Base-by-base conservation (phyloP, 2,888 invertebrate species). In the Halictus ligatus region DNA sequence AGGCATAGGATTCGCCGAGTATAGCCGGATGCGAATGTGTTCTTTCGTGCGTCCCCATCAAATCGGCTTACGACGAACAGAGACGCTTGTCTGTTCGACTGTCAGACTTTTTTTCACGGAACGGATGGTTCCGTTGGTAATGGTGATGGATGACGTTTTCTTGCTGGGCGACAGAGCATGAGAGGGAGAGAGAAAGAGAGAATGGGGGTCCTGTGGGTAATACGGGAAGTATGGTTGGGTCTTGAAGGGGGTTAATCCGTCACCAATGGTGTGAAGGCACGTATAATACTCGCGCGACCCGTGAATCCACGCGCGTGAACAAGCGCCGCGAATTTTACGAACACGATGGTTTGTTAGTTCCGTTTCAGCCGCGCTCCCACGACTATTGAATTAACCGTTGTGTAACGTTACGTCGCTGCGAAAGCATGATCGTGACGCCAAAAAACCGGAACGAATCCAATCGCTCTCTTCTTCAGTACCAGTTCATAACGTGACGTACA, bases 221-320 rank as follows among this genome's bases (percentile, higher is more conserved):
- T 64, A 64, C 60, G 60, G 60, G 60, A 13, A 5, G 35, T 12
- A 12, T 18, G 40, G 21, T 18, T 40, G 21, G 40, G 48, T 60
- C 25, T 48, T 58, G 8, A 60, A 75, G 76, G 72, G 87, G 82
- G 82, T 87, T 87, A 87, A 87, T 87, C 86, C 86, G 82, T 86
- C 82, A 75, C 69, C 35, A 54, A 7, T 60, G 64, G 75, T 71
- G 82, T 82, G 77, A 71, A 72, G 77, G 83, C 86, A 87, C 86
- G 86, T 80, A 83, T 74, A 82, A 82, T 83, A 25, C 85, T 15
- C 54, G 46, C 18, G 18, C 10, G 43, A 13, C 25, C 60, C n/a
- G 77, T 72, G 60, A 48, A 25, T 85, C 64, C 85, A 85, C 76
- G 80, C 58, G n/a, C 76, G 60, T 21, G 80, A 75, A 79, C 71